Conservation (phyloP, 2,888 invertebrate genomes). For the Ptycholaimellus sp. region DNA sequence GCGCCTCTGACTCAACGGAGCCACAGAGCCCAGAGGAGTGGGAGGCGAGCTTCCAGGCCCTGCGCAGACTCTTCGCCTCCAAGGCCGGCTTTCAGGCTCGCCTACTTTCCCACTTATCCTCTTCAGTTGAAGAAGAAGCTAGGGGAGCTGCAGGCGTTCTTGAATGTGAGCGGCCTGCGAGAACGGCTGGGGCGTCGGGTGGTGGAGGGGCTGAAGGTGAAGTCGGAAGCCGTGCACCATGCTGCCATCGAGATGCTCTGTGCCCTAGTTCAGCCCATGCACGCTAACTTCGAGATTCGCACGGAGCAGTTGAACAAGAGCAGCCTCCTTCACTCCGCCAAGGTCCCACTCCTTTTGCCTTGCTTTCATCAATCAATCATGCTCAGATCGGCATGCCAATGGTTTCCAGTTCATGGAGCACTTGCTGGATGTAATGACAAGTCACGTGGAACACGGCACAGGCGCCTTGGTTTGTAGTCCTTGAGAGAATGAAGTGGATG, state of each 20-base stretch:
- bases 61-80: constrained; percentile 72
- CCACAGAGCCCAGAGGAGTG: constrained; percentile 40
- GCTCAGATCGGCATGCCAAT: no score
- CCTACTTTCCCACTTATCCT: no score
- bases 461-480: constrained; percentile 84
- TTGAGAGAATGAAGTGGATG: no score
- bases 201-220: constrained; percentile 59
- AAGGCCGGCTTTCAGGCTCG: constrained; percentile 94
- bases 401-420: constrained; percentile 77
- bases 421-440: constrained; percentile 74
- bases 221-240: constrained; percentile 69
- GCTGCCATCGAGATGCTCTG: constrained; percentile 93
- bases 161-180: no score
- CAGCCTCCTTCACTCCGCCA: constrained; percentile 35
- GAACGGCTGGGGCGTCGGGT: constrained; percentile 81
- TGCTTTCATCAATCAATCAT: no score
- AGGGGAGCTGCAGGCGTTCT: neutral
- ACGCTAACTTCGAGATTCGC: constrained; percentile 71
- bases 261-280: constrained; percentile 88
- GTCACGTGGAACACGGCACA: constrained; percentile 66
- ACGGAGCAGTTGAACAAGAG: constrained; percentile 96
- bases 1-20: no score
- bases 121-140: no score
- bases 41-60: constrained; percentile 80
- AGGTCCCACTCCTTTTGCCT: no score